Percentiles rank a stretch among this genome's conserved stretches.
Conservation (phyloP, 2,888 invertebrate species). For the Nesidiocoris tenuis region DNA sequence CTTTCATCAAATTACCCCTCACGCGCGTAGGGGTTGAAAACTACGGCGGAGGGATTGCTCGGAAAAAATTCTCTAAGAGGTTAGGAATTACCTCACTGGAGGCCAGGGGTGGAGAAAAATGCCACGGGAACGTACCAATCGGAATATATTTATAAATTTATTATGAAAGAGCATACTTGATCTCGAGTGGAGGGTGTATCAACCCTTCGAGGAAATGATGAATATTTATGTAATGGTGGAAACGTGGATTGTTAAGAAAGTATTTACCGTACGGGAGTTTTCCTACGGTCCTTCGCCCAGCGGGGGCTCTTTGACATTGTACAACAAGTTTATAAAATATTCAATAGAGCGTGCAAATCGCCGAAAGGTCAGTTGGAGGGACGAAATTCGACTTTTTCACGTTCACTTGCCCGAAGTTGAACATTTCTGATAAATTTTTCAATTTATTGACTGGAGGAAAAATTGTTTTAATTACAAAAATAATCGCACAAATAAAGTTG, state of each 20-base stretch:
- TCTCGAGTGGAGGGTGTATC: slow-evolving; percentile 1
- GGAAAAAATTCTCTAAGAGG: background rate
- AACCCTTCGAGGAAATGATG: background rate
- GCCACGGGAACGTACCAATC: slow-evolving; percentile 18
- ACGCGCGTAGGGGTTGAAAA: slow-evolving; percentile 11
- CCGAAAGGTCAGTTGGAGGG: background rate
- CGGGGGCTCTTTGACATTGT: background rate
- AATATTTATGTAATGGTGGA: slow-evolving; percentile 29
- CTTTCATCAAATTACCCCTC: slow-evolving; percentile 36
- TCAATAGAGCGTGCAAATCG: background rate
- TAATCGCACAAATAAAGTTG: too few relatives aligned
- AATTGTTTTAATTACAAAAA: too few relatives aligned
- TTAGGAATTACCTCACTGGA: slow-evolving; percentile 18
- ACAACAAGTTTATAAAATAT: slow-evolving; percentile 22
- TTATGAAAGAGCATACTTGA: slow-evolving; percentile 38
- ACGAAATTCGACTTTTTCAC: too few relatives aligned
- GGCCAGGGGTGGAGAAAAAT: slow-evolving; percentile 1
- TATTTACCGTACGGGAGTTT: slow-evolving; percentile 26
- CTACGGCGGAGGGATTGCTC: slow-evolving; percentile 19
- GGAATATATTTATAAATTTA: slow-evolving; percentile 36
- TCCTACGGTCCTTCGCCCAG: slow-evolving; percentile 3
- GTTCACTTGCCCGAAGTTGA: too few relatives aligned
- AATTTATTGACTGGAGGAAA: too few relatives aligned
- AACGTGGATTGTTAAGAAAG: slow-evolving; percentile 37
- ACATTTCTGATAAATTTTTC: too few relatives aligned